A percentile compares a stretch with the other conserved stretches of the same genome.
Conservation (phyloP, 2,113 vertebrate species). For the Lonchura striata region DNA sequence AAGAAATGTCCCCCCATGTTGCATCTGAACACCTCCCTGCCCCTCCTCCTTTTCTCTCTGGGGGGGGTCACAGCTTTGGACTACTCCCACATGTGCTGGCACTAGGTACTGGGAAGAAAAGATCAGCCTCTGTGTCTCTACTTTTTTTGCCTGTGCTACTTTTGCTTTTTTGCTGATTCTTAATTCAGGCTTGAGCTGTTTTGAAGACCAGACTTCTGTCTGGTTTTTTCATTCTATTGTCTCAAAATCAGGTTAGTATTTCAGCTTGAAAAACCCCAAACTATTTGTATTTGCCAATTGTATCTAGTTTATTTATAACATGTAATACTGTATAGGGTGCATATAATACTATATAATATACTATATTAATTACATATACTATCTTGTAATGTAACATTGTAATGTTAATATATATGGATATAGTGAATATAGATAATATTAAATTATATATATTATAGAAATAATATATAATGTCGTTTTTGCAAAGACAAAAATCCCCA, state of each 20-base stretch:
- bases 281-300: neutral
- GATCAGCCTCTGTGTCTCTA: neutral
- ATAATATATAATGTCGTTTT: neutral
- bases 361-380: neutral
- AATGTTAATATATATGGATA: neutral
- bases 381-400: neutral
- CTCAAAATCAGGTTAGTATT: neutral
- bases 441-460: neutral
- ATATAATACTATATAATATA: neutral
- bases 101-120: neutral
- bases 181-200: neutral
- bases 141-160: neutral
- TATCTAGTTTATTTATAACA: neutral
- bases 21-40: neutral
- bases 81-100: rapidly evolving
- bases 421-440: neutral
- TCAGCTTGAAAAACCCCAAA: neutral
- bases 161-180: neutral
- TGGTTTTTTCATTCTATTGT: neutral
- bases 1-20: neutral
- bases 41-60: rapidly evolving
- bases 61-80: rapidly evolving
- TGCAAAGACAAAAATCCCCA: neutral
- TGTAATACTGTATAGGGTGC: neutral
- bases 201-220: neutral